Evolutionary conservation across 2,797 vertebrate genomes (phyloP).

Genomic region (Peromyscus melanophrys): DNA sequence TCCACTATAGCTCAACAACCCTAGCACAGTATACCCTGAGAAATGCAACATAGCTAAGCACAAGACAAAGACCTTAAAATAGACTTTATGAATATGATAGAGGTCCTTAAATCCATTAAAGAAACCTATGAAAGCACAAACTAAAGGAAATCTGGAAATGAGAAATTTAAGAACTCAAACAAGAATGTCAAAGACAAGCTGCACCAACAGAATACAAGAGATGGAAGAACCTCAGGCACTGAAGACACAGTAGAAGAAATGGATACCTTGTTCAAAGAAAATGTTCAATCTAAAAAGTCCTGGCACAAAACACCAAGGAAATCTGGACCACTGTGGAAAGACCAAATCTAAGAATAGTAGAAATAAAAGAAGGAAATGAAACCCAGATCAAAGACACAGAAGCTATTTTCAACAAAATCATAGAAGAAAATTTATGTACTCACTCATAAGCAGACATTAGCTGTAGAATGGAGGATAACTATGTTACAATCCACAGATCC

Average conservation of each 20-base stretch:
- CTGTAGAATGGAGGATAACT: not conserved
- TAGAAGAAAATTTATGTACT: not conserved
- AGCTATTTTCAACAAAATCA: not conserved
- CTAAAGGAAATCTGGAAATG: not conserved
- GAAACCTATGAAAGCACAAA: not conserved
- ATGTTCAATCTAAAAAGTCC: not conserved
- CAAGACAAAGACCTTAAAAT: not conserved
- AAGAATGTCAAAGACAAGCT: not conserved
- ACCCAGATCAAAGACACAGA: not conserved
- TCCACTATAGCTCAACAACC: not conserved
- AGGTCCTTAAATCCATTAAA: not conserved
- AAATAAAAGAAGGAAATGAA: not conserved
- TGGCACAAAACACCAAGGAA: not conserved
- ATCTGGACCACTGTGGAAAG: not conserved
- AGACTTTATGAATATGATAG: not conserved
- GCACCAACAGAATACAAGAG: not conserved
- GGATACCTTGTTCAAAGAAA: not conserved
- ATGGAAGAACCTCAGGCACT: not conserved
- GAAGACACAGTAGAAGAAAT: not conserved
- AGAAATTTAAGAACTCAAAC: not conserved
- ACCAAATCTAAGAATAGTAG: not conserved
- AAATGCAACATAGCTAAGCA: not conserved
- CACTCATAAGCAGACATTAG: not conserved
- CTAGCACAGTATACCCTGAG: not conserved
- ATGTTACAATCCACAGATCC: not conserved